Conservation (phyloP, 2,113 vertebrate species). For the Sebastes schlegelii region DNA sequence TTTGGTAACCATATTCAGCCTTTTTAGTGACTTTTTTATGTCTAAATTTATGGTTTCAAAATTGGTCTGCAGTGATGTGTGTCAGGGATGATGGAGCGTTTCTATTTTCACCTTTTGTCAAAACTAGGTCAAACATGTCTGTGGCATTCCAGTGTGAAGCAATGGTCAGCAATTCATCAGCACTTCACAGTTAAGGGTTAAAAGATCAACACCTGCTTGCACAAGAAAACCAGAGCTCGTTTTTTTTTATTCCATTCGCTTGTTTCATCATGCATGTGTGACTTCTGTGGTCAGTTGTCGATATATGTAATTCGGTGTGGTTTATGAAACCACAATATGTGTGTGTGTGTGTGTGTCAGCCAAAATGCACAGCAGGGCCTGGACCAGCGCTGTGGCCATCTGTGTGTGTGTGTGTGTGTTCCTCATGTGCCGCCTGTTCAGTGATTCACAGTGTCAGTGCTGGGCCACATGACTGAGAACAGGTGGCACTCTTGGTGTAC, state of each 20-base stretch:
- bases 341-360: constrained; percentile 40
- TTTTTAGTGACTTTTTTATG: not conserved
- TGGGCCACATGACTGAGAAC: constrained; percentile 72
- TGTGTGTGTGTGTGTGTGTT: constrained; percentile 62
- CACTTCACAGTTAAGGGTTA: not conserved
- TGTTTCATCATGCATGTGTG: constrained; percentile 21
- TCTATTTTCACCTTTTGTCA: constrained; percentile 3
- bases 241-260: not conserved
- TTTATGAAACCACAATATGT: constrained; percentile 42
- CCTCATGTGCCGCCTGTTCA: constrained; percentile 66
- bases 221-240: not conserved
- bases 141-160: constrained; percentile 35
- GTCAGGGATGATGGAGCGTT: not conserved
- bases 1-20: not conserved
- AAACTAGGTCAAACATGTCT: constrained; percentile 29
- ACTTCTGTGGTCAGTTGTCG: constrained; percentile 35
- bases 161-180: constrained; percentile 18
- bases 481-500: constrained; percentile 71
- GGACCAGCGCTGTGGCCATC: constrained; percentile 68
- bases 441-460: constrained; percentile 66
- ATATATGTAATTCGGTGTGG: constrained; percentile 46
- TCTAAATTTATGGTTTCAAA: not conserved
- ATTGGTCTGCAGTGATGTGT: not conserved
- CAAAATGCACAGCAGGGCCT: constrained; percentile 59
- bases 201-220: constrained; percentile 9